These are phyloP conservation scores for Drosophila teissieri DNA, from an alignment of 1,140 invertebrate species.

Conservation along the genomic window DNA sequence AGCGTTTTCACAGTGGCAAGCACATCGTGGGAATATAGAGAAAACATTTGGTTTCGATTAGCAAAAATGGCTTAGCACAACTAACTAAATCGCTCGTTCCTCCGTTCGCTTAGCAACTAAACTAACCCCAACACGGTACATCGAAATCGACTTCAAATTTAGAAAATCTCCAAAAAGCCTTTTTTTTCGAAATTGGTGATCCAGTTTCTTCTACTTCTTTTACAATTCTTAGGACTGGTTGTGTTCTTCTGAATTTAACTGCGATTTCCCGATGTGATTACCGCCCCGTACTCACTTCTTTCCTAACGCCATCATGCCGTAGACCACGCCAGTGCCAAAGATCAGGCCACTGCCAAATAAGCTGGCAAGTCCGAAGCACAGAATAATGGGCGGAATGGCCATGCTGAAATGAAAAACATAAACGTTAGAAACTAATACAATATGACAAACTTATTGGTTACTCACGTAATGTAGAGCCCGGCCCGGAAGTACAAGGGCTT, in stretches of 20 bases:
- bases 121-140: background rate
- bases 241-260: background rate
- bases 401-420: slow-evolving; percentile 86
- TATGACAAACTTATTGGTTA: slow-evolving; percentile 53
- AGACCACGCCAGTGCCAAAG: slow-evolving; percentile 94
- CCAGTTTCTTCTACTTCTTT: too few relatives aligned
- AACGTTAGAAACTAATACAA: background rate
- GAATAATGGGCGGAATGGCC: slow-evolving; percentile 90
- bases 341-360: slow-evolving; percentile 95
- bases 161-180: background rate
- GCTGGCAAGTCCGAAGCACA: slow-evolving; percentile 91
- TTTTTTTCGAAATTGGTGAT: too few relatives aligned
- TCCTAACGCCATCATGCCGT: slow-evolving; percentile 96
- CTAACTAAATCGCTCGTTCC: slow-evolving; percentile 18
- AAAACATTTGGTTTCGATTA: slow-evolving; percentile 55
- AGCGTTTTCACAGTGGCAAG: slow-evolving; percentile 50
- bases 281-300: slow-evolving; percentile 90
- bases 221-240: background rate
- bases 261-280: background rate
- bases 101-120: slow-evolving; percentile 25
- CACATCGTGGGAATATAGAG: slow-evolving; percentile 47
- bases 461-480: slow-evolving; percentile 93
- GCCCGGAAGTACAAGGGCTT: slow-evolving; percentile 96
- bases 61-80: slow-evolving; percentile 26
- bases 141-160: background rate